A percentile compares a stretch with the other conserved stretches of the same genome.
Conservation (phyloP, 2,888 invertebrate genomes). For the Drosophila limbata region DNA sequence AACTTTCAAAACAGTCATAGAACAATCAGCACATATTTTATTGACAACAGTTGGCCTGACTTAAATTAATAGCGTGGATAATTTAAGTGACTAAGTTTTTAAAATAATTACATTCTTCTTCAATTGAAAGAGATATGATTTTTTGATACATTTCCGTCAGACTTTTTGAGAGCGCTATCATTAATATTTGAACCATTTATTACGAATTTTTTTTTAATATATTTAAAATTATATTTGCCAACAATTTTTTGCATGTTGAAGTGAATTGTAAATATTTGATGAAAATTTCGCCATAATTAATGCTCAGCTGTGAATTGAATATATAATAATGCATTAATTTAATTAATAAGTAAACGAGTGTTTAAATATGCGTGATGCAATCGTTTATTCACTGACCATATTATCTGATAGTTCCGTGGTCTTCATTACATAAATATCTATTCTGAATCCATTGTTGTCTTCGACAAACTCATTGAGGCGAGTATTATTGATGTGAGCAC, state of each 20-base stretch:
- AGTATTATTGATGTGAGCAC: constrained; percentile 48
- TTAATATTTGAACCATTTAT: neutral
- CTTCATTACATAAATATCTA: neutral
- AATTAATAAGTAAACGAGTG: neutral
- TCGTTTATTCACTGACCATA: neutral
- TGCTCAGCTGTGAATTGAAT: constrained; percentile 1
- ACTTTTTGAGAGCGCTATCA: neutral
- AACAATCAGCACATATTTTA: constrained; percentile 9
- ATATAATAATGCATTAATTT: neutral
- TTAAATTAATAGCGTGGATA: neutral
- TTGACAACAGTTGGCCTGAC: constrained; percentile 13
- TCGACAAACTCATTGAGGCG: constrained; percentile 23
- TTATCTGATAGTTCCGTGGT: neutral
- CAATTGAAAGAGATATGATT: neutral
- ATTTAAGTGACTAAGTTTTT: constrained; percentile 1
- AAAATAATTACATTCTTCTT: neutral
- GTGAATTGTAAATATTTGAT: constrained; percentile 19
- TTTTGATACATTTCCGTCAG: neutral
- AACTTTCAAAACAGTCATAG: neutral
- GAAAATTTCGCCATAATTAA: constrained; percentile 18
- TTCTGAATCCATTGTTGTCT: neutral
- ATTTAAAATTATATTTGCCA: neutral
- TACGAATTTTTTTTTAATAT: neutral
- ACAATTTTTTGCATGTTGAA: neutral
- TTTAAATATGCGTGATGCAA: neutral